Evolutionary conservation across 2,888 invertebrate species (phyloP).

Genomic region (Chironomus riparius): DNA sequence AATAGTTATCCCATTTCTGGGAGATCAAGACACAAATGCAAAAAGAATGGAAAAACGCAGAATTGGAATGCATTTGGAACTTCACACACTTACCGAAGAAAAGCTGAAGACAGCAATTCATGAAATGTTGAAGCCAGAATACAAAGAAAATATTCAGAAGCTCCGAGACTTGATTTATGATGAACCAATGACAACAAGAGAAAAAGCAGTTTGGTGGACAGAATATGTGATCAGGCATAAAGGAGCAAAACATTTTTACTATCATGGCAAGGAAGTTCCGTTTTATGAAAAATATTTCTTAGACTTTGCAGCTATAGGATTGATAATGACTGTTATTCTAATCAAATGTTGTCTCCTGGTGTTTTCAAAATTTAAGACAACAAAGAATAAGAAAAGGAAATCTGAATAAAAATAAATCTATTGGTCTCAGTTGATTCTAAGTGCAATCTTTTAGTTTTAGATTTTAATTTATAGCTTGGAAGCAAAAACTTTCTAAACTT

Average conservation of each 20-base stretch:
- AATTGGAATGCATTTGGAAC: conserved; percentile 37
- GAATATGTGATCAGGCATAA: conserved; percentile 21
- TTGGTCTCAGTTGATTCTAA: too few species aligned
- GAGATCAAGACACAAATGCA: conserved; percentile 41
- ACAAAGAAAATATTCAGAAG: not conserved
- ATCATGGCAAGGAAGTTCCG: not conserved
- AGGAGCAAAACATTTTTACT: conserved; percentile 6
- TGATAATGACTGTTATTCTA: too few species aligned
- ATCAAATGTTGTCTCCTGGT: too few species aligned
- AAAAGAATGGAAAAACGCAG: conserved; percentile 30
- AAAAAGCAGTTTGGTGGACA: conserved; percentile 12
- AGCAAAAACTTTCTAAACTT: too few species aligned
- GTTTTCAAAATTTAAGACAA: too few species aligned
- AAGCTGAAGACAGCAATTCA: conserved; percentile 33
- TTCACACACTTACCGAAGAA: conserved; percentile 34
- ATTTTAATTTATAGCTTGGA: too few species aligned
- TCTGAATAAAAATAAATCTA: too few species aligned
- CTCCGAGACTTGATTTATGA: not conserved
- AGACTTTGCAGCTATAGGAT: not conserved
- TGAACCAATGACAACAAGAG: conserved; percentile 9
- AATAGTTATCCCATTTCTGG: conserved; percentile 32
- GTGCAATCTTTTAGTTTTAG: too few species aligned
- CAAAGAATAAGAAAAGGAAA: too few species aligned
- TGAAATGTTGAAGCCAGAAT: conserved; percentile 1
- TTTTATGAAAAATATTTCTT: conserved; percentile 15